Percentiles rank a stretch among this genome's conserved stretches.
These are phyloP conservation scores for Phaonia tiefii DNA, from an alignment of 2,888 invertebrate genomes.

Conservation along the genomic window DNA sequence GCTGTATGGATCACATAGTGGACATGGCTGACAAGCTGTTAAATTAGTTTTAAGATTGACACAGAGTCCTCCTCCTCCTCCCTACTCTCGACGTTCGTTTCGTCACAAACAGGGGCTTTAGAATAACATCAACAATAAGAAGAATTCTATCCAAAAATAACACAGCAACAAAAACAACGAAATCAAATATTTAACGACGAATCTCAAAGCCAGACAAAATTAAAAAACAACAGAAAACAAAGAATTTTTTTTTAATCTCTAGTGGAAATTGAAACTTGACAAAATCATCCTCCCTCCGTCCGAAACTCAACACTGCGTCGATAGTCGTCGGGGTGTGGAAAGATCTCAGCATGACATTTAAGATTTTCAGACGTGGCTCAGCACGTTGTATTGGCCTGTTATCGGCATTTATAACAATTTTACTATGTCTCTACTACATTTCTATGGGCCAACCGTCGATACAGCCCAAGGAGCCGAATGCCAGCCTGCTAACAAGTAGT, in stretches of 20 bases:
- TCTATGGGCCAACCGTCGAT: slow-evolving; percentile 79
- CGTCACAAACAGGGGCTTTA: slow-evolving; percentile 21
- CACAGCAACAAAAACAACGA: slow-evolving; percentile 40
- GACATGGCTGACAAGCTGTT: slow-evolving; percentile 62
- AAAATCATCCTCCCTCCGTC: slow-evolving; percentile 7
- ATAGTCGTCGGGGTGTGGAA: slow-evolving; percentile 38
- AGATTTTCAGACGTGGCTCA: slow-evolving; percentile 80
- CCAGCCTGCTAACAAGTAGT: slow-evolving; percentile 57
- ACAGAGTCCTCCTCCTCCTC: slow-evolving; percentile 47
- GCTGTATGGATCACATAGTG: slow-evolving; percentile 40
- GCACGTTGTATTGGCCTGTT: slow-evolving; percentile 80
- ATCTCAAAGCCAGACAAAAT: slow-evolving; percentile 6
- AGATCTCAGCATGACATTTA: slow-evolving; percentile 76
- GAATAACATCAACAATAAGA: no score
- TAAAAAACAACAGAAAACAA: not conserved
- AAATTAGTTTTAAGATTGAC: slow-evolving; percentile 66
- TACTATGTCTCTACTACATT: slow-evolving; percentile 80
- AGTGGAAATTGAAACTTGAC: slow-evolving; percentile 48
- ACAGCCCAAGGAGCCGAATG: slow-evolving; percentile 71
- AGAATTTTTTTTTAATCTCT: slow-evolving; percentile 51
- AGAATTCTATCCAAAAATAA: slow-evolving; percentile 28
- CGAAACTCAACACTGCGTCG: not conserved
- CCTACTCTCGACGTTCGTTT: slow-evolving; percentile 30
- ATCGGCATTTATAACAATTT: slow-evolving; percentile 79
- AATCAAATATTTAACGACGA: slow-evolving; percentile 53